Conservation (phyloP, 2,888 invertebrate species). For the Temnothorax ravouxi region DNA sequence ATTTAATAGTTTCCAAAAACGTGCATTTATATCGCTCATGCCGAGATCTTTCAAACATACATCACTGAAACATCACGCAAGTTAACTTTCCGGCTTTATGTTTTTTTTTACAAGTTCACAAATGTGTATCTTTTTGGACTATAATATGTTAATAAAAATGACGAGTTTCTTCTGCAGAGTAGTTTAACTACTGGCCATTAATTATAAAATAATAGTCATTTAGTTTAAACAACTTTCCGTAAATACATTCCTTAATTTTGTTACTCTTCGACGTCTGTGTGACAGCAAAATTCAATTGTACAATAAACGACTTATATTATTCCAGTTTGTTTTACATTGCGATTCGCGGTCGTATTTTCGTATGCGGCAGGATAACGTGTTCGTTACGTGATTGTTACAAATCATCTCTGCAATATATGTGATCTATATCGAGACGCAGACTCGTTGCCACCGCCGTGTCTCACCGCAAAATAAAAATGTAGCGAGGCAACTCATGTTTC, state of each 20-base stretch:
- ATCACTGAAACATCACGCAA: no score
- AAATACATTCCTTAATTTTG: neutral
- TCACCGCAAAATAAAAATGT: conserved; percentile 71
- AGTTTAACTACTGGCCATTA: no score
- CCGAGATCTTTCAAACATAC: no score
- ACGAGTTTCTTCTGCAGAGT: no score
- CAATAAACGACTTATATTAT: neutral
- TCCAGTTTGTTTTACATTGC: no score
- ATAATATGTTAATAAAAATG: no score
- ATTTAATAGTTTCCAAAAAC: no score
- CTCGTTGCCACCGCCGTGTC: neutral
- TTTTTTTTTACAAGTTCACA: no score
- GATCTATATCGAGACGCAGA: neutral
- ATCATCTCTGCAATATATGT: conserved; percentile 14
- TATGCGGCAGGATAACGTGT: neutral
- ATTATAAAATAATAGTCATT: neutral
- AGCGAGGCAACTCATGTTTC: conserved; percentile 73
- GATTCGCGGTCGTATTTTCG: no score
- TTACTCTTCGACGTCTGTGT: neutral
- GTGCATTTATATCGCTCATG: no score
- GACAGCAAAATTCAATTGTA: neutral
- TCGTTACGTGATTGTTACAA: neutral
- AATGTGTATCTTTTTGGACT: no score
- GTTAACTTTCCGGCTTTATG: no score
- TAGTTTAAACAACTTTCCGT: neutral